Evolutionary conservation across 2,113 vertebrate genomes (phyloP).

Genomic region (Aptenodytes patagonicus): DNA sequence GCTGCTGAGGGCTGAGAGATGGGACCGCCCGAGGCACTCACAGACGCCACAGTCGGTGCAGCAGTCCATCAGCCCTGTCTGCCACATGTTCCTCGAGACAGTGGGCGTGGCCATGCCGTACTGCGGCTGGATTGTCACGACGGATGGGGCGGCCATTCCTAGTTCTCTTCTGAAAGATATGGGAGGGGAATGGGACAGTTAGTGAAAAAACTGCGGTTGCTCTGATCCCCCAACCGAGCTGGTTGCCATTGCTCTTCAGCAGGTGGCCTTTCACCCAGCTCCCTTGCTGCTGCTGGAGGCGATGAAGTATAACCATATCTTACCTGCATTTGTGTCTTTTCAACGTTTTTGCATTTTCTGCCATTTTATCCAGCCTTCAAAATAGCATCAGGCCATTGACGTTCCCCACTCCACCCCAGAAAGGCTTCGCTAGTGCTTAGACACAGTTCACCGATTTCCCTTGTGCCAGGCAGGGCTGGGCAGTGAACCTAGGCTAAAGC

Average conservation of each 20-base stretch:
- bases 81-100: background rate
- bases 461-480: background rate
- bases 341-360: background rate
- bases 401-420: background rate
- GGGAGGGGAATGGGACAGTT: accelerated
- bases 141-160: background rate
- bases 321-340: background rate
- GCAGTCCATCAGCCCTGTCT: constrained; percentile 67
- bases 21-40: background rate
- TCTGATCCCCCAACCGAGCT: background rate
- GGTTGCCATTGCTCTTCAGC: too few species aligned
- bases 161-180: background rate
- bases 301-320: accelerated
- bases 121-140: background rate
- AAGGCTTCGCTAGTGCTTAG: background rate
- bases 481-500: background rate
- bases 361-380: background rate
- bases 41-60: constrained; percentile 61
- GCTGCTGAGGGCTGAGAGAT: accelerated
- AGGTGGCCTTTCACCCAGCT: accelerated
- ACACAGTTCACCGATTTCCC: background rate
- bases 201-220: accelerated
- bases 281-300: background rate
- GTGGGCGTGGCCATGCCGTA: accelerated
- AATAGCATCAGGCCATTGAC: background rate